Base-by-base conservation (phyloP, 2,888 invertebrate species). In the Geophilus truncorum region DNA sequence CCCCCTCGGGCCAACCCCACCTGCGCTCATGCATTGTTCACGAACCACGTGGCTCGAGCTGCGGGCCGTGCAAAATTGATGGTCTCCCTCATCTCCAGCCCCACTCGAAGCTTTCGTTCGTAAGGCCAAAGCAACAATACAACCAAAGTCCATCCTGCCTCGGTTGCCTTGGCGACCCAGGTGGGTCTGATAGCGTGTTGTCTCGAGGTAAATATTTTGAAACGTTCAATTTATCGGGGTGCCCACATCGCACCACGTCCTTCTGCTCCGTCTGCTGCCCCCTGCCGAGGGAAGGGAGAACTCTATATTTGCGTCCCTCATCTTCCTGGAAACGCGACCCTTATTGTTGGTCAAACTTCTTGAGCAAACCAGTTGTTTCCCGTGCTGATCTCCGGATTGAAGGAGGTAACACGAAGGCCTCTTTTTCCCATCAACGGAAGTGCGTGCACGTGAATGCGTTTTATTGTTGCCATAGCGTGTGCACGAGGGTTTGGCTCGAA, bases 401-500 rank as follows among this genome's bases (percentile, higher is more conserved):
- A 57, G 57, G 57, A 57, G 57, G 57, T 57, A 57, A 57, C 36
- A 57, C 57, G 57, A 40, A 40, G 36, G 36, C 36, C n/a, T n/a
- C n/a, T 18, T 23, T 57, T 57, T n/a, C n/a, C 57, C 57, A 57
- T 57, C 57, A 57, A n/a, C 57, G 57, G 57, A 57, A 57, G 57
- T 57, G 57, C 57, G 57, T 57, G 57, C 57, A 57, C 18, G 57
- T 9, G 57, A 57, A 57, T 57, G 57, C 57, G 7, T 57, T 57
- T 57, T 57, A 57, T 57, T 57, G 57, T 57, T 57, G 57, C 57
- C 57, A 57, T 57, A 18, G 57, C 57, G 57, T 57, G 57, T 40
- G 36, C 9, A 2, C 1, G 36, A n/a, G n/a, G n/a, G n/a, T n/a
- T n/a, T 4, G 51, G 51, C 15, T 51, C 15, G 18, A 5, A 51